phyloP scores from a whole-genome alignment of 2,113 vertebrate species.

The Cochlearius cochlearius region DNA sequence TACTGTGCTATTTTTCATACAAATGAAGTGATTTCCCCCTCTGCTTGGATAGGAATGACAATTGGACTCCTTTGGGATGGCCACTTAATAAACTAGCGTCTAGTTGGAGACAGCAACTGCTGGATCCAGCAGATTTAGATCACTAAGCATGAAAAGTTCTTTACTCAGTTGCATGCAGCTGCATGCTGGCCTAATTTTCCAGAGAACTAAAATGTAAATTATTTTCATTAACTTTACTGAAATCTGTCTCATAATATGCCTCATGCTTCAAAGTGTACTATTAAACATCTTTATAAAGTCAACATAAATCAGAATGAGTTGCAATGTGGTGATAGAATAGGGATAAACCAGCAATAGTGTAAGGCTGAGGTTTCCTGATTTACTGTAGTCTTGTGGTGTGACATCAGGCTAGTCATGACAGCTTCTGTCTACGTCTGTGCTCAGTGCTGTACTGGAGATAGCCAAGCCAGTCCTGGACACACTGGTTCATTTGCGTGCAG shows the following conservation, averaged over 20 bases:
- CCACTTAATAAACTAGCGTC: not conserved
- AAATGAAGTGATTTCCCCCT: constrained; percentile 32
- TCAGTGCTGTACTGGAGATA: not conserved
- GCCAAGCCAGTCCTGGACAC: not conserved
- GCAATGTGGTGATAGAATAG: not conserved
- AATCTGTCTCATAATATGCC: not conserved
- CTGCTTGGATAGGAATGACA: not conserved
- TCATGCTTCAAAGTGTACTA: not conserved
- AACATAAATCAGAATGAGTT: not conserved
- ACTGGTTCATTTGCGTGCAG: not conserved
- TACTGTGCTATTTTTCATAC: constrained; percentile 43
- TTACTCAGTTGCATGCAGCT: not conserved
- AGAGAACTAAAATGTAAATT: not conserved
- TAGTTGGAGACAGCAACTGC: not conserved
- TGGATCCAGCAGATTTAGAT: not conserved
- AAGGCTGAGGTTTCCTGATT: not conserved
- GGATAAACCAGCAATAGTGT: not conserved
- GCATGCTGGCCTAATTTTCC: not conserved
- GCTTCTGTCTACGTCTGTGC: not conserved
- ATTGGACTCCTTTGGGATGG: not conserved
- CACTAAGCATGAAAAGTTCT: not conserved
- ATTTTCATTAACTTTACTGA: constrained; percentile 20
- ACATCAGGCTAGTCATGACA: not conserved
- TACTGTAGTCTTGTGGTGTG: not conserved
- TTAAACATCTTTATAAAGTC: not conserved